Conservation (phyloP, 2,113 vertebrate species). For the Mesocricetus auratus region DNA sequence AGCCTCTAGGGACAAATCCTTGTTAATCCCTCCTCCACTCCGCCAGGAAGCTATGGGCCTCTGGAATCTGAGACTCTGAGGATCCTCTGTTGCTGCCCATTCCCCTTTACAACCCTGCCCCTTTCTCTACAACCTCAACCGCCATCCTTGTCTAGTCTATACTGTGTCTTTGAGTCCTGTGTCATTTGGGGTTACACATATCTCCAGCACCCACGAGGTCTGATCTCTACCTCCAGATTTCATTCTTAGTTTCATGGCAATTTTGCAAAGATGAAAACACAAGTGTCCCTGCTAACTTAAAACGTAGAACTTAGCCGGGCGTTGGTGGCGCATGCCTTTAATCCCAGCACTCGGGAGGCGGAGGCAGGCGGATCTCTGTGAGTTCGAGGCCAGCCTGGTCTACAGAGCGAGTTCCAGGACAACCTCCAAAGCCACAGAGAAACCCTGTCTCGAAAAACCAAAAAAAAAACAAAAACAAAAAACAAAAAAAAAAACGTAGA, state of each 20-base stretch:
- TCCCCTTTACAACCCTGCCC: neutral
- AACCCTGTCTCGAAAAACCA: no score
- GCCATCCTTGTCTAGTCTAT: conserved; percentile 18
- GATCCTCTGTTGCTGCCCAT: neutral
- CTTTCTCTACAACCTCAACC: neutral
- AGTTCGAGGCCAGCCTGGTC: no score
- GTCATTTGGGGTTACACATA: neutral
- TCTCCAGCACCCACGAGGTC: neutral
- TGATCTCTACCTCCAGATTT: neutral
- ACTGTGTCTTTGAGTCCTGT: neutral
- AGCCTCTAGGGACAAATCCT: neutral
- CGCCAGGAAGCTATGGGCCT: neutral
- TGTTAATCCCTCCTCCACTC: neutral
- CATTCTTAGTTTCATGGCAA: neutral
- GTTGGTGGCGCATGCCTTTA: no score
- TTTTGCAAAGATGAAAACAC: conserved; percentile 32
- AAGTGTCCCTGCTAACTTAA: conserved; percentile 22
- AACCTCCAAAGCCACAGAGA: no score
- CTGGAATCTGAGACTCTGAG: neutral
- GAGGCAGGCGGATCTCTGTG: no score
- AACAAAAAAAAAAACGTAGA: no score
- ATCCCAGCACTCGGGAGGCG: no score
- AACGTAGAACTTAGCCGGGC: no score
- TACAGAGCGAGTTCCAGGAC: no score
- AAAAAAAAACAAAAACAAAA: no score